Base-by-base conservation (phyloP, 2,797 vertebrate genomes). In the Rousettus madagascariensis region DNA sequence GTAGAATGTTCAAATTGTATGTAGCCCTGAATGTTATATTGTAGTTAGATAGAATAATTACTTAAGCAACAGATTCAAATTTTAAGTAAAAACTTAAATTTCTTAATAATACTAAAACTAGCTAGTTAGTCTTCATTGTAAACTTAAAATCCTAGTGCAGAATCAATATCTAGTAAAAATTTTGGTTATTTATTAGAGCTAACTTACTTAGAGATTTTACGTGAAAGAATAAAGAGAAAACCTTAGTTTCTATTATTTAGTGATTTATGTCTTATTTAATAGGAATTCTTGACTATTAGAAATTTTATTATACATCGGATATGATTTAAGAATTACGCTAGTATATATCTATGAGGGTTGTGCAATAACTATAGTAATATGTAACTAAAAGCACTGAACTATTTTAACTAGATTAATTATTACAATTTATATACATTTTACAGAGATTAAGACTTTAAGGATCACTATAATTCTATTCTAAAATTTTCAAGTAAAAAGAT, bases 331-430 rank as follows among this genome's bases (percentile, higher is more conserved):
- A 84, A 94, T 80, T 98, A 96, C 96, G 43, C 49, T 95, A 97
- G 77, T 98, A 95, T 97, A 97, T 98, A 97, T 98, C 96, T 97
- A 90, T 98, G 98, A 98, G 98, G 98, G 98, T 97, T 98, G 98
- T 98, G 98, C 98, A 98, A 98, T 98, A 98, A 98, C 94, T 98
- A 97, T 95, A 98, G 96, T 97, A 98, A 98, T 98, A 97, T 97
- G 74, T 97, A 97, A 98, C 96, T 94, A 97, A 98, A 96, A 86
- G 96, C 97, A 98, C 97, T 97, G 97, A 98, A 97, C 91, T 98
- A 97, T 98, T 98, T 98, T 96, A 98, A 96, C 95, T 98, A 98
- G 97, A 98, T 98, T 97, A 94, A 98, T 98, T 98, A 98, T 97
- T 98, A 97, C 77, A 96, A 97, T 98, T 98, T 98, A 98, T 98